Percentiles rank a stretch among this genome's conserved stretches.
Conservation (phyloP, 2,888 invertebrate species). For the Leptinotarsa tumamoca region DNA sequence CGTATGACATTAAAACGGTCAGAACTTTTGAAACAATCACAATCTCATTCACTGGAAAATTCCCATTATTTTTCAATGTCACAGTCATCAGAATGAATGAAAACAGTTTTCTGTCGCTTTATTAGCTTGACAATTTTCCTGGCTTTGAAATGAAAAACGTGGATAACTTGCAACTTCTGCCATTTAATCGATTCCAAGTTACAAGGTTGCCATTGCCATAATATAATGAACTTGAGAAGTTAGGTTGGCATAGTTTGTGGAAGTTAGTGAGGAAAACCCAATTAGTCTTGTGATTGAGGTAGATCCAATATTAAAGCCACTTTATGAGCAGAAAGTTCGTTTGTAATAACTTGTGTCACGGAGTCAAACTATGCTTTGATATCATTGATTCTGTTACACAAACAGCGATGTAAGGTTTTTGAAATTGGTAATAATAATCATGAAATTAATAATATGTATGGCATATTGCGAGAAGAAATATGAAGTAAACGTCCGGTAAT, state of each 20-base stretch:
- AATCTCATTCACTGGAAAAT: too few species aligned
- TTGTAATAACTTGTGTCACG: background rate
- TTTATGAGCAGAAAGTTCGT: background rate
- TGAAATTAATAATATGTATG: background rate
- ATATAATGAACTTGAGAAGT: slow-evolving; percentile 8
- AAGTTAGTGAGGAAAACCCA: background rate
- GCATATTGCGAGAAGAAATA: background rate
- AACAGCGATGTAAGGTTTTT: background rate
- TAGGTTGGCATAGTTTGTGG: slow-evolving; percentile 3
- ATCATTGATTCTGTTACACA: background rate
- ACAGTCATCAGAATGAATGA: too few species aligned
- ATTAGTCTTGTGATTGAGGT: slow-evolving; percentile 5
- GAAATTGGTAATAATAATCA: background rate
- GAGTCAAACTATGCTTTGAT: background rate
- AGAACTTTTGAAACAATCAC: too few species aligned
- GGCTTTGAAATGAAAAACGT: background rate
- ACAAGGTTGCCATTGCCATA: background rate
- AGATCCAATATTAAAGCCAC: background rate
- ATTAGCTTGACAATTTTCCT: too few species aligned
- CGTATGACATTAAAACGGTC: too few species aligned
- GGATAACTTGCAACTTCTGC: background rate
- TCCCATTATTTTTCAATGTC: too few species aligned
- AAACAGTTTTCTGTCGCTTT: too few species aligned
- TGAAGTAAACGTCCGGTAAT: too few species aligned
- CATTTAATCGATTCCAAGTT: background rate